phyloP scores from a whole-genome alignment of 1,140 invertebrate genomes.

The Hestina assimilis region DNA sequence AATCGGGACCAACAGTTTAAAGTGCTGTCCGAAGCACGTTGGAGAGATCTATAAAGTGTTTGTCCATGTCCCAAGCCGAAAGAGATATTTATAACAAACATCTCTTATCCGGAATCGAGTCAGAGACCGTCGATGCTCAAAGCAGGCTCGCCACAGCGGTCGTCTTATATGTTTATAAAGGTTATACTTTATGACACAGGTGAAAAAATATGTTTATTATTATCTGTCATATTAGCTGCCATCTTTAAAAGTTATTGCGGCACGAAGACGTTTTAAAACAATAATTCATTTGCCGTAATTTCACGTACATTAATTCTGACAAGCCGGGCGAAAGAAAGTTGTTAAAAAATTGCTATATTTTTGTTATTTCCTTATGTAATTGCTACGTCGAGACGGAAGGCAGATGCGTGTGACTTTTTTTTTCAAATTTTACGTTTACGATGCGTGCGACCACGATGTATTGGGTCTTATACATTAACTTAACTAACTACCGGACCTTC shows the following conservation, averaged over 20 bases:
- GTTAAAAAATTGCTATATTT: constrained; percentile 59
- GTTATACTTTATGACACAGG: background rate
- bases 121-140: no score
- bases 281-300: constrained; percentile 46
- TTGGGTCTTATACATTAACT: constrained; percentile 14
- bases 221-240: constrained; percentile 29
- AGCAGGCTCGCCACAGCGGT: no score
- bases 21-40: no score
- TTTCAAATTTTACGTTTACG: constrained; percentile 60
- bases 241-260: constrained; percentile 24
- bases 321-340: constrained; percentile 45
- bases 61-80: no score
- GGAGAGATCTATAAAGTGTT: no score
- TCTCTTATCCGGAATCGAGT: no score
- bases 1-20: no score
- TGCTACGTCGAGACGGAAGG: constrained; percentile 58
- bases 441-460: constrained; percentile 30
- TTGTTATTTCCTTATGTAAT: constrained; percentile 65
- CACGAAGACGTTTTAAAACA: constrained; percentile 32
- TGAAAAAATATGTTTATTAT: constrained; percentile 10
- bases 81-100: no score
- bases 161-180: background rate
- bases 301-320: constrained; percentile 41
- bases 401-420: constrained; percentile 69
- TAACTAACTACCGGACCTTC: no score